Conservation (phyloP, 1,140 invertebrate genomes). For the Chlorops oryzae region DNA sequence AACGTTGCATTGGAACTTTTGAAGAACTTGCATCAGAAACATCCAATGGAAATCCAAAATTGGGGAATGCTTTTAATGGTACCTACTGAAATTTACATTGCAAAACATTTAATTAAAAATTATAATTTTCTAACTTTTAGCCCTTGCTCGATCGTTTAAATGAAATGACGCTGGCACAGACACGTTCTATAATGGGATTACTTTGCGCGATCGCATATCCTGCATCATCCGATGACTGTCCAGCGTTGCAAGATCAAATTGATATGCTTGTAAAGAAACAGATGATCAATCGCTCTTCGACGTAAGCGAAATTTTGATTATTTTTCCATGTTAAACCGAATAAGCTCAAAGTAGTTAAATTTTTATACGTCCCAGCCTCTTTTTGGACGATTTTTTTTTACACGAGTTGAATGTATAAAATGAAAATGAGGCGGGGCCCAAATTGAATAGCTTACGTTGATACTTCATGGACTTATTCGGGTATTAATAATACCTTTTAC, state of each 20-base stretch:
- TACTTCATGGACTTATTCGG: too few species aligned
- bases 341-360: too few species aligned
- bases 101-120: slow-evolving; percentile 4
- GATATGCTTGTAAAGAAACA: slow-evolving; percentile 59
- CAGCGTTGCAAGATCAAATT: slow-evolving; percentile 55
- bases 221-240: slow-evolving; percentile 43
- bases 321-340: too few species aligned
- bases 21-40: slow-evolving; percentile 31
- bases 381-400: too few species aligned
- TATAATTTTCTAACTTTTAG: slow-evolving; percentile 47
- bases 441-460: too few species aligned
- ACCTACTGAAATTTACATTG: slow-evolving; percentile 11
- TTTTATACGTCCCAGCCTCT: too few species aligned
- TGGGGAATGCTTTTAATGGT: slow-evolving; percentile 38
- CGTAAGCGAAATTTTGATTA: slow-evolving; percentile 32
- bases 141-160: slow-evolving; percentile 55
- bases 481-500: too few species aligned
- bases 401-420: too few species aligned
- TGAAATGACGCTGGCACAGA: slow-evolving; percentile 54
- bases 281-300: slow-evolving; percentile 50
- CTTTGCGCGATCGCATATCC: slow-evolving; percentile 53
- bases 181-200: slow-evolving; percentile 51
- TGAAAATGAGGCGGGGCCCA: not conserved
- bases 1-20: slow-evolving; percentile 34
- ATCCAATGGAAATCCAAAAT: slow-evolving; percentile 36